Percentiles rank a stretch among this genome's conserved stretches.
These are phyloP conservation scores for Proales similis DNA, from an alignment of 1,140 invertebrate genomes.

Conservation along the genomic window DNA sequence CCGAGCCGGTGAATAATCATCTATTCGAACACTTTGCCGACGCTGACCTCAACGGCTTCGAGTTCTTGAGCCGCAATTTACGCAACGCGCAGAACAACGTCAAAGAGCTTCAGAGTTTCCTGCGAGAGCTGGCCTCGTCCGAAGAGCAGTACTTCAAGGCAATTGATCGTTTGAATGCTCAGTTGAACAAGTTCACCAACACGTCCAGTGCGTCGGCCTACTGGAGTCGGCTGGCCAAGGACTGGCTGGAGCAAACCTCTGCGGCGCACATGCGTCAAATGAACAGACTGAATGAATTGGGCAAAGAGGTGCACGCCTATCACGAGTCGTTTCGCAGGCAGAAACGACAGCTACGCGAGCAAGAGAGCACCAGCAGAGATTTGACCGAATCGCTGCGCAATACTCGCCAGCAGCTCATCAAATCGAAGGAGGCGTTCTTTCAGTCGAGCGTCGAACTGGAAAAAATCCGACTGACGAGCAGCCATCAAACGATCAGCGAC, in stretches of 20 bases:
- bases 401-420: neutral
- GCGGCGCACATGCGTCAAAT: neutral
- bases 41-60: slow-evolving; percentile 6
- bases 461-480: neutral
- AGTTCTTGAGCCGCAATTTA: neutral
- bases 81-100: neutral
- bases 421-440: neutral
- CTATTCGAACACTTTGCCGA: slow-evolving; percentile 26
- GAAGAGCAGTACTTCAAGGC: slow-evolving; percentile 22
- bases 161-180: neutral
- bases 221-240: slow-evolving; percentile 8
- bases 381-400: neutral
- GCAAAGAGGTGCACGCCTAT: slow-evolving; percentile 32
- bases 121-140: neutral
- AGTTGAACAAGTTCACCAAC: neutral
- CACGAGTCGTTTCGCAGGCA: neutral
- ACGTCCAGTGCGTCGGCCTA: neutral
- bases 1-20: too few species aligned
- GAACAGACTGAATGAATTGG: neutral
- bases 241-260: neutral
- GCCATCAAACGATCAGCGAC: neutral
- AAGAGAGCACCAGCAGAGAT: neutral
- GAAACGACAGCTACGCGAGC: slow-evolving; percentile 9
- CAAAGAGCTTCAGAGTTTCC: slow-evolving; percentile 16
- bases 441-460: slow-evolving; percentile 1